These are phyloP conservation scores for Synergus itoensis DNA, from an alignment of 2,888 invertebrate genomes.

Conservation along the genomic window DNA sequence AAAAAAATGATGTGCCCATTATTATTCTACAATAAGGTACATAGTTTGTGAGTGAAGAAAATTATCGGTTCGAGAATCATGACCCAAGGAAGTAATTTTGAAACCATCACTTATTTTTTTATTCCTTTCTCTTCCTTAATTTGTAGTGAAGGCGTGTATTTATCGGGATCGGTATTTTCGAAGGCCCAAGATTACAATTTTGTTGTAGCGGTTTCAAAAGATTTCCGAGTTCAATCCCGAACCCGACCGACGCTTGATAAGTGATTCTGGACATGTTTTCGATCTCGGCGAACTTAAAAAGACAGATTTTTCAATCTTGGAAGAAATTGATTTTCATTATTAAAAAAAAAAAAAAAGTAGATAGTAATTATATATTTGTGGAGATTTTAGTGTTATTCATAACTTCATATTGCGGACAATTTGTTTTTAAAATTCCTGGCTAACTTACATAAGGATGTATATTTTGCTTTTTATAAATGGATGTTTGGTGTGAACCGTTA, in stretches of 20 bases:
- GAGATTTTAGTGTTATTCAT: too few relatives aligned
- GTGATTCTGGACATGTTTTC: background rate
- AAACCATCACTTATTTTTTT: background rate
- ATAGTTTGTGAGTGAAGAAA: background rate
- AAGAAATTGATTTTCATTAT: background rate
- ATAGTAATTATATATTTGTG: too few relatives aligned
- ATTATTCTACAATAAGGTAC: too few relatives aligned
- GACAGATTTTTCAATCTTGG: background rate
- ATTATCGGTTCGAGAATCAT: background rate
- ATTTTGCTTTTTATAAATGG: background rate
- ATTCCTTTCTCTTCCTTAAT: conserved; percentile 13
- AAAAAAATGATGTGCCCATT: too few relatives aligned
- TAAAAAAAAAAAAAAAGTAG: too few relatives aligned
- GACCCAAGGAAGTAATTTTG: conserved; percentile 9
- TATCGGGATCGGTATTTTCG: conserved; percentile 6
- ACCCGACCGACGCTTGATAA: background rate
- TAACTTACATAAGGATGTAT: background rate
- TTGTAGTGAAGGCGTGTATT: conserved; percentile 6
- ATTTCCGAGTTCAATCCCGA: background rate
- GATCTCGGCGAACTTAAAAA: conserved; percentile 6
- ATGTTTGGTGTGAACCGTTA: conserved; percentile 46
- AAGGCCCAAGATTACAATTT: conserved; percentile 13
- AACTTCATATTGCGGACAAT: background rate
- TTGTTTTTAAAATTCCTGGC: background rate
- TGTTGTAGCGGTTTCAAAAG: conserved; percentile 3